Base-by-base conservation (phyloP, 2,113 vertebrate genomes). In the Sturnus vulgaris region DNA sequence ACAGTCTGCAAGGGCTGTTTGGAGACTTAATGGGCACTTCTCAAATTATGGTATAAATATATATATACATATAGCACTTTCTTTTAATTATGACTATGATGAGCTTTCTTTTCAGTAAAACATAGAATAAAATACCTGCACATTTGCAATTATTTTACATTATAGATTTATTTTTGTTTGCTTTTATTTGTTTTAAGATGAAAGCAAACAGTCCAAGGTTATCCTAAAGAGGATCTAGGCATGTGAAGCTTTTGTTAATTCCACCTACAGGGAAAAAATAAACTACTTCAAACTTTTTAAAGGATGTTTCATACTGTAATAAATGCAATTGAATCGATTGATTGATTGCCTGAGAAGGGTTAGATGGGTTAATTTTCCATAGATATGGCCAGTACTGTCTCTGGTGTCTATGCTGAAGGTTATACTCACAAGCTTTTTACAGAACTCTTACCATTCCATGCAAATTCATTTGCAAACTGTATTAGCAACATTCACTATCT, bases 181-280 rank as follows among this genome's bases (percentile, higher is more conserved):
- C 7, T 71, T 92, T 70, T 57, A 17, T 73, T 88, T 44, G 53
- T 79, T 96, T 92, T 75, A 83, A 96, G 89, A 96, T 95, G 59
- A 97, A 97, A 97, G 70, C 16, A 91, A 96, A 57, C 28, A 86
- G 44, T 39, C 60, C 86, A 86, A 94, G 94, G 91, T 87, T 93
- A 92, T 81, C 64, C 87, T 88, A 72, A 94, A 92, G 27, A 96
- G 60, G 90, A 96, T 80, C 61, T 75, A 95, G 50, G 77, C 92
- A 73, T 4, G 21, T 1, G 7, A 57, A 86, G 27, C 73, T 97
- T 96, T 82, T 91, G 61, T 80, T 93, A 91, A 88, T 94, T 95
- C 66, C 49, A 44, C n/a, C 88, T 95, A 25, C 18, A 82, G 56
- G 59, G 81, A 37, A 50, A 49, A 44, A 75, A 59, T 39, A 79